A percentile compares a stretch with the other conserved stretches of the same genome.
Evolutionary conservation across 1,140 invertebrate genomes (phyloP).

Genomic region (Heterodera schachtii): DNA sequence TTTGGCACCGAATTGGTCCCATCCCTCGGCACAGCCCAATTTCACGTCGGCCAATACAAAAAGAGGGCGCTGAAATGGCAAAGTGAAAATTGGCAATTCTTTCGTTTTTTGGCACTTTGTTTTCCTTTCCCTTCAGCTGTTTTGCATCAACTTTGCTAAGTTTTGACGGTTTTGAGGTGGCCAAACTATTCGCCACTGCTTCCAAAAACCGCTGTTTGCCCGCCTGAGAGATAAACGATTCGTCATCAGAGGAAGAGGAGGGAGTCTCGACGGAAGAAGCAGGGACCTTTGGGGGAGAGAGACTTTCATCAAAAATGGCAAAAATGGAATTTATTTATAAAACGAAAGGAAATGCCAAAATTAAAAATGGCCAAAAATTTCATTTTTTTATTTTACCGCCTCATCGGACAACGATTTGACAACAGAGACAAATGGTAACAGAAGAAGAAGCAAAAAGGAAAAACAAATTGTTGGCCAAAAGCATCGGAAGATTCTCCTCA

Average conservation of each 20-base stretch:
- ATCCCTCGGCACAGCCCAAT: conserved; percentile 59
- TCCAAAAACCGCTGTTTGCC: conserved; percentile 12
- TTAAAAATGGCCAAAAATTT: too few species aligned
- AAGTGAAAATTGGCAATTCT: not conserved
- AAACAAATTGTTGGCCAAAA: not conserved
- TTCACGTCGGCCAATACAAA: conserved; percentile 50
- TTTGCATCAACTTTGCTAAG: not conserved
- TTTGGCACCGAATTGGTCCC: conserved; percentile 54
- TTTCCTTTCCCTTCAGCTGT: not conserved
- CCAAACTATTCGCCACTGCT: not conserved
- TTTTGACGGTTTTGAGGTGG: not conserved
- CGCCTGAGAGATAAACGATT: conserved; percentile 8
- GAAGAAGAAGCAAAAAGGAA: not conserved
- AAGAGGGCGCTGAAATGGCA: conserved; percentile 20
- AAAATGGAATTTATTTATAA: too few species aligned
- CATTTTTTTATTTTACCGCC: too few species aligned
- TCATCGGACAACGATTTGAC: not conserved
- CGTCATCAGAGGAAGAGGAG: conserved; percentile 2
- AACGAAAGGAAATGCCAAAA: too few species aligned
- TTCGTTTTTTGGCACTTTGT: not conserved
- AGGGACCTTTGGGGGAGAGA: not conserved
- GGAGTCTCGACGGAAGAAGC: too few species aligned
- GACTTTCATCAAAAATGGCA: too few species aligned
- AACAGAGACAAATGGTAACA: not conserved
- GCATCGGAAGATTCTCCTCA: not conserved